Evolutionary conservation across 2,888 invertebrate genomes (phyloP), one percentile per base, ranked within the genome.

Genomic region (Acleris sparsana): DNA sequence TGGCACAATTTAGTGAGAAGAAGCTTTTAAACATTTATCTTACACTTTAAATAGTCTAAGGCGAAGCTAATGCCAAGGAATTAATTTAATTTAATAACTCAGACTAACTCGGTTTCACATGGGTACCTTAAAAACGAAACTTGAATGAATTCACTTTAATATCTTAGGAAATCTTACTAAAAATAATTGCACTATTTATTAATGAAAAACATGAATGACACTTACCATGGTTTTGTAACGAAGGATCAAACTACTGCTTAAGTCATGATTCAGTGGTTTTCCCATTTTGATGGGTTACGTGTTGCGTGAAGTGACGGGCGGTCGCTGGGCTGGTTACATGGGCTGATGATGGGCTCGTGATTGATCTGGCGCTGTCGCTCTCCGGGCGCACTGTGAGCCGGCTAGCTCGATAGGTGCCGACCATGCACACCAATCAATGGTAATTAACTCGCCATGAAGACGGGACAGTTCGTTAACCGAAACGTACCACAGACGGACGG

Each of bases 341-440:
- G 46, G 59, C 33, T 59, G 63, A 51, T 67, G 51, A 56, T 66
- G 62, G 46, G 53, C 72, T 72, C 73, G 73, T 75, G 74, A 77
- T 76, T 76, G 77, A 73, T 74, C 71, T 73, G 57, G 63, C 59
- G 64, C 70, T 69, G 69, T 69, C 72, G 69, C 64, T 29, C 60
- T 63, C 74, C 53, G 73, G 76, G 69, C 77, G 76, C 73, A 77
- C 78, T 81, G 80, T 78, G 74, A 75, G 76, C 72, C 70, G 78
- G 79, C 75, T 73, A 68, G 72, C 63, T 67, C 74, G 73, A 72
- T 72, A 72, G 77, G 79, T 78, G 77, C 75, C 75, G 75, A 74
- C 76, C 77, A 76, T 79, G 75, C 75, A 80, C 80, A 78, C 75
- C 76, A 82, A 82, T 82, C 77, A 79, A 75, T 71, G 70, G 71